These are phyloP conservation scores for Gerris buenoi DNA, from an alignment of 1,140 invertebrate genomes.

Conservation along the genomic window DNA sequence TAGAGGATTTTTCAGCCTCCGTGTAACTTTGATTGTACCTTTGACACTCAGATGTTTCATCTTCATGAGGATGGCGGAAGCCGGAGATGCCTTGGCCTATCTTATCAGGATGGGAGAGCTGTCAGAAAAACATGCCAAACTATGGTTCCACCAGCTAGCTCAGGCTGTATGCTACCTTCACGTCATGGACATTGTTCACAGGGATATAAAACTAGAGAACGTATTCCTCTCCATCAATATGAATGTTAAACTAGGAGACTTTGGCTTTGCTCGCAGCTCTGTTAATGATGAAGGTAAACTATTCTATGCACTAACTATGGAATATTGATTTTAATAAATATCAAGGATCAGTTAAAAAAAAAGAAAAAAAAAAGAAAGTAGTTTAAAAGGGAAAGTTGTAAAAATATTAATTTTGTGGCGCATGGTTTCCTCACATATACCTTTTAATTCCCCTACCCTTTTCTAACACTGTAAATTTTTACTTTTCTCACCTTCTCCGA, in stretches of 20 bases:
- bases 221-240: slow-evolving; percentile 49
- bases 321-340: slow-evolving; percentile 52
- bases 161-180: slow-evolving; percentile 53
- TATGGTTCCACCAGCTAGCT: slow-evolving; percentile 51
- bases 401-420: slow-evolving; percentile 65
- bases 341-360: slow-evolving; percentile 43
- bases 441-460: too few species aligned
- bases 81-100: slow-evolving; percentile 49
- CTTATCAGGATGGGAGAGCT: slow-evolving; percentile 43
- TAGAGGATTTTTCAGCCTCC: too few species aligned
- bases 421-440: too few species aligned
- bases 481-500: too few species aligned
- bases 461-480: too few species aligned
- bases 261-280: slow-evolving; percentile 52
- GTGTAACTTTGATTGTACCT: too few species aligned
- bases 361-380: slow-evolving; percentile 45
- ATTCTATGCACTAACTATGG: slow-evolving; percentile 46
- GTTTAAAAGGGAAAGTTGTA: slow-evolving; percentile 52
- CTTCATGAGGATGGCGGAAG: slow-evolving; percentile 36
- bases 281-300: slow-evolving; percentile 31
- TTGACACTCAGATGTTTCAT: slow-evolving; percentile 20
- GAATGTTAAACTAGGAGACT: slow-evolving; percentile 63
- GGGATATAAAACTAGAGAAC: slow-evolving; percentile 66
- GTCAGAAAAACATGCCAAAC: slow-evolving; percentile 41
- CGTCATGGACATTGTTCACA: slow-evolving; percentile 51